A percentile compares a stretch with the other conserved stretches of the same genome.
These are phyloP conservation scores for Serinus canaria DNA, from an alignment of 2,113 vertebrate species.

Conservation along the genomic window DNA sequence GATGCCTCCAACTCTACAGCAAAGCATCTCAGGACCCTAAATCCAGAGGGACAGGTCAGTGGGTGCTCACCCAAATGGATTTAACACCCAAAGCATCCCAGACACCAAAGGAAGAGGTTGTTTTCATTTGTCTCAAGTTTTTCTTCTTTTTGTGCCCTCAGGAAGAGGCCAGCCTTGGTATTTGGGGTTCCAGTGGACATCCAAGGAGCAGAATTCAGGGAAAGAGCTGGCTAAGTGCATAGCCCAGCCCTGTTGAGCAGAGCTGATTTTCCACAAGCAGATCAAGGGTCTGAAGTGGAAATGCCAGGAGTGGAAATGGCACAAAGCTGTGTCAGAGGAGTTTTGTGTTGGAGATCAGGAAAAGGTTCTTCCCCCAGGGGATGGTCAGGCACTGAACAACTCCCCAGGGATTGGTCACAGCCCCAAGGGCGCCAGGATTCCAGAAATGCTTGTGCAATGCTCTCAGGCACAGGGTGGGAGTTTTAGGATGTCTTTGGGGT, in stretches of 20 bases:
- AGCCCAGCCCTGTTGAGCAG: neutral
- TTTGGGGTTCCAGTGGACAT: neutral
- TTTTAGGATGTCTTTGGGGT: neutral
- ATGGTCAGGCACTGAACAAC: fast-evolving
- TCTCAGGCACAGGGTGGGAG: neutral
- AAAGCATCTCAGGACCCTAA: neutral
- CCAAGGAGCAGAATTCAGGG: neutral
- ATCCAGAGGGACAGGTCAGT: neutral
- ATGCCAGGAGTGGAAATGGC: neutral
- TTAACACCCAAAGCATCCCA: neutral
- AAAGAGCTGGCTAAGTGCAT: fast-evolving
- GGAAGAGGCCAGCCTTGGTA: fast-evolving
- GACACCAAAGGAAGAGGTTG: neutral
- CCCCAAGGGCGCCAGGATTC: neutral
- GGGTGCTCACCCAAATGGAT: neutral
- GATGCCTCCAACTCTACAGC: neutral
- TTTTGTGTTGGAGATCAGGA: neutral
- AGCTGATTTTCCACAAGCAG: neutral
- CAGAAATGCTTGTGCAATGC: neutral
- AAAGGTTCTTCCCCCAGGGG: neutral
- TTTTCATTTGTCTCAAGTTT: fast-evolving
- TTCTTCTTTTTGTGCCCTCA: neutral
- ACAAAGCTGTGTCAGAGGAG: neutral
- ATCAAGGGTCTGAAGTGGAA: neutral
- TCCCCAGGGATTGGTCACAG: neutral